Percentiles rank a stretch among this genome's conserved stretches.
These are phyloP conservation scores for Acrocephalus arundinaceus DNA, from an alignment of 2,113 vertebrate species.

Conservation along the genomic window DNA sequence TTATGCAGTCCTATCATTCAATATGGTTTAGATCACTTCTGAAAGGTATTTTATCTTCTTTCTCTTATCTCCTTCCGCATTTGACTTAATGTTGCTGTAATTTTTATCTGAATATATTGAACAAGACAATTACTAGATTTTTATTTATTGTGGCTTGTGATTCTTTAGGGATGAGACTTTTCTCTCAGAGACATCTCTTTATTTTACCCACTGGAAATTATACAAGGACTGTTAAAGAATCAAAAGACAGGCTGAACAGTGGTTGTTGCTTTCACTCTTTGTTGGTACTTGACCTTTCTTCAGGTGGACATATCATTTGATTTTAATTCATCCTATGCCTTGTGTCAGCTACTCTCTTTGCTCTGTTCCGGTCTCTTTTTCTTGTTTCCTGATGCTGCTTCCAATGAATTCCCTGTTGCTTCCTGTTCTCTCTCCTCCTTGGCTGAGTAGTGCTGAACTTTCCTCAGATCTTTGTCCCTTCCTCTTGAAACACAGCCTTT, in stretches of 20 bases:
- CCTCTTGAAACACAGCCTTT: neutral
- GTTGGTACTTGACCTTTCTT: slow-evolving; percentile 21
- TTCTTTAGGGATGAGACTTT: neutral
- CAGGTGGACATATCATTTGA: neutral
- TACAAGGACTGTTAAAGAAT: neutral
- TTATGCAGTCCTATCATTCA: neutral
- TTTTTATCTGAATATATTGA: neutral
- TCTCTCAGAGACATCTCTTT: neutral
- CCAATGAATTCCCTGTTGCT: neutral
- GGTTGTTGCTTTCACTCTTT: neutral
- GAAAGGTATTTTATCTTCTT: neutral
- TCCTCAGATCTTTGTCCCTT: neutral
- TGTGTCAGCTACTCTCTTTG: neutral
- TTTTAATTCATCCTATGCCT: slow-evolving; percentile 14
- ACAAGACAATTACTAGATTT: neutral
- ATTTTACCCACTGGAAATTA: neutral
- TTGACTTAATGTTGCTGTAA: neutral
- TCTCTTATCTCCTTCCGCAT: neutral
- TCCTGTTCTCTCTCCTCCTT: slow-evolving; percentile 30
- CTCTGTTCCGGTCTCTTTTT: neutral
- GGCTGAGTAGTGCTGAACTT: neutral
- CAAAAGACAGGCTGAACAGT: neutral
- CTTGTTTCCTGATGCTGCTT: neutral
- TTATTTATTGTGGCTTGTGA: neutral
- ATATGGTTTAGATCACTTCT: neutral